Evolutionary conservation across 2,888 invertebrate species (phyloP).

Genomic region (Agrotis puta): DNA sequence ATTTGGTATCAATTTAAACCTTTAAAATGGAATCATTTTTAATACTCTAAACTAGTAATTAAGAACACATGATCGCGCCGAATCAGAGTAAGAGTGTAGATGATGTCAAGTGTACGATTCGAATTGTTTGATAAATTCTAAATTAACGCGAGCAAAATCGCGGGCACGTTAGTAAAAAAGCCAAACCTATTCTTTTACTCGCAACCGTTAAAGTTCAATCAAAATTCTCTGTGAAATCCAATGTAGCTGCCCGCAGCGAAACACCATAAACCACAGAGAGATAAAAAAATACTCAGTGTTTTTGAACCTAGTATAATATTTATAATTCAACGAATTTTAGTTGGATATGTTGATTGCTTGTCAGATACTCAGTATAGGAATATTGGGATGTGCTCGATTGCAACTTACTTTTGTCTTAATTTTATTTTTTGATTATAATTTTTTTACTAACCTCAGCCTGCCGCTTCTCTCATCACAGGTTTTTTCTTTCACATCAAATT

Average conservation of each 20-base stretch:
- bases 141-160: too few species aligned
- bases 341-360: neutral
- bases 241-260: conserved; percentile 24
- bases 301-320: neutral
- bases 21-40: too few species aligned
- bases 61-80: too few species aligned
- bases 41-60: too few species aligned
- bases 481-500: too few species aligned
- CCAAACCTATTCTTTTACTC: neutral
- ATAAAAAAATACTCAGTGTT: neutral
- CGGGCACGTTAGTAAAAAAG: neutral
- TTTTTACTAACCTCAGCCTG: too few species aligned
- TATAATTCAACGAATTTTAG: neutral
- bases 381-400: neutral
- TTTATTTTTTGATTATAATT: too few species aligned
- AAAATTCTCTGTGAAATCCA: conserved; percentile 33
- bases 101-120: too few species aligned
- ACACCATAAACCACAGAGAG: neutral
- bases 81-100: too few species aligned
- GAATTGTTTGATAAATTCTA: too few species aligned
- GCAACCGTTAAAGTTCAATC: conserved; percentile 20
- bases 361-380: neutral
- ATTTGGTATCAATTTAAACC: too few species aligned
- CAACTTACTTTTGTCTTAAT: neutral
- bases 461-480: too few species aligned